Evolutionary conservation across 2,113 vertebrate genomes (phyloP), one percentile per base, ranked within the genome.

Genomic region (Ochotona curzoniae): DNA sequence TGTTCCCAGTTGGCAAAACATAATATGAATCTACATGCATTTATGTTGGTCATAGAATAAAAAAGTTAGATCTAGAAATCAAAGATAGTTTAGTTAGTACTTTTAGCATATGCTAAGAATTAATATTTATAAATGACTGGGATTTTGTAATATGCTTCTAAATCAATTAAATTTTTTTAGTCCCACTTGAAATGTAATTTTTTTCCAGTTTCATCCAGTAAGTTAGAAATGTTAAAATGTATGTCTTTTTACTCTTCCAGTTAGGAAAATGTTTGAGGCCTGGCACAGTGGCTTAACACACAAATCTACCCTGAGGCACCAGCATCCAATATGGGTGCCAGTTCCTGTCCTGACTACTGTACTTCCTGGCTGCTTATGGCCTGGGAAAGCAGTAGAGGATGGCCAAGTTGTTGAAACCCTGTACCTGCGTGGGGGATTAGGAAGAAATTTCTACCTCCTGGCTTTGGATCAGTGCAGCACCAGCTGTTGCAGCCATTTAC

Each of bases 31-130:
- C 23, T 81, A 11, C 26, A 74, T 93, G 90, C 0, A 0, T 87
- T 94, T 95, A 71, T 90, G n/a, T 81, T 81, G 85, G 38, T 92
- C 85, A 84, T 64, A 94, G 75, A 86, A 83, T 91, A 91, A 91
- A 95, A 94, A 86, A 67, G 30, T 74, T 20, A 89, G 73, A 90
- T 49, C 30, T 67, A 82, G 63, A 87, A 70, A 67, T 85, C 28
- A 87, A 25, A 90, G 82, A 44, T 90, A 82, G 28, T 84, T 2
- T 2, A 76, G 44, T n/a, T 12, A 93, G 18, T 67, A 71, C 63
- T 95, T 96, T 92, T 87, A 49, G 70, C 82, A 91, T 47, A 61
- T 70, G 74, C 17, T 85, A 85, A 74, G 94, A 47, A 81, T 93
- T 93, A 82, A 47, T 95, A 83, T 83, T 95, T 93, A 32, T 83